Evolutionary conservation across 1,140 invertebrate genomes (phyloP), one percentile per base, ranked within the genome.

Genomic region (Goniozus legneri): DNA sequence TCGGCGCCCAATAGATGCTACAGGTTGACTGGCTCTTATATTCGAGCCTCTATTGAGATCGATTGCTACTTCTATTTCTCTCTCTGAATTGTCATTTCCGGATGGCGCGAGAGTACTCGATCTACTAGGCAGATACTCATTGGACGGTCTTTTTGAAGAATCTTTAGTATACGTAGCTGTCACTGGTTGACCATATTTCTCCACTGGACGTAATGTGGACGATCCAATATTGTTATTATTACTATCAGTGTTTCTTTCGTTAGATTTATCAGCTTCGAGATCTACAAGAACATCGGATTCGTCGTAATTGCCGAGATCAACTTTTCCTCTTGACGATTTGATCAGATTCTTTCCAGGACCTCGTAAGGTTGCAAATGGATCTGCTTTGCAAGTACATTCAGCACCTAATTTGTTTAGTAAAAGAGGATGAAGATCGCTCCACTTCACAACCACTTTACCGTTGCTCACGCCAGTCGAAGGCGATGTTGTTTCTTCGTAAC

Each of bases 301-400:
- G 21, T 76, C 74, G 12, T 76, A 75, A 40, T 75, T 73, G 0
- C 60, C 47, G 6, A 76, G 33, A 38, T 76, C 69, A 3, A 76
- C 61, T 8, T 54, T 47, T 35, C 74, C 73, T 13, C 52, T 69
- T 1, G 66, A 61, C 4, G 73, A 76, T n/a, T 67, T 48, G 0
- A 76, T 70, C 14, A 58, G 15, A 7, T 52, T 43, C 20, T 65
- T 57, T 0, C 54, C 59, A 16, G 67, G 60, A 14, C 65, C 69
- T 1, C 64, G 59, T 46, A 73, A 64, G 10, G 53, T 62, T 1
- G 65, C 64, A 18, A 86, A 68, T 0, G 83, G 78, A 61, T 85
- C 84, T 0, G 81, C 82, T 52, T 81, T 80, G 56, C 86, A 88
- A 24, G 83, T 86, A 51, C 86, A 88, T 30, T 87, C 84, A 6